Conservation (phyloP, 2,888 invertebrate species). For the Plagodis pulveraria region DNA sequence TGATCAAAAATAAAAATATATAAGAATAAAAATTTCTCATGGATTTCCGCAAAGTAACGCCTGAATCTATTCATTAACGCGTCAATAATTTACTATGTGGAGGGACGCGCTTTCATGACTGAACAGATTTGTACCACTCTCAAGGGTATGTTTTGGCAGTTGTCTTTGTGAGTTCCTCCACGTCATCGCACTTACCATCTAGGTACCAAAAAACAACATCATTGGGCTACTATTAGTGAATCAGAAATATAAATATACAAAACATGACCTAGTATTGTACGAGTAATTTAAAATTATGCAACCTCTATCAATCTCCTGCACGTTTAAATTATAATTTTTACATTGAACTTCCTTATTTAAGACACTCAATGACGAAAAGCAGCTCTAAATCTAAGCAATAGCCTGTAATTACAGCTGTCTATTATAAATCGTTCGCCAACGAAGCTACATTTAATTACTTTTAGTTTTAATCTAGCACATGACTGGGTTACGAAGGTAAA, state of each 20-base stretch:
- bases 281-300: constrained; percentile 17
- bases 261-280: constrained; percentile 15
- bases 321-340: constrained; percentile 14
- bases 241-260: constrained; percentile 5
- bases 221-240: background rate
- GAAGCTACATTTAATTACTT: constrained; percentile 24
- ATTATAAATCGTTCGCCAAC: constrained; percentile 19
- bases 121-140: too few species aligned
- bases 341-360: constrained; percentile 18
- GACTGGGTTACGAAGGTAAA: constrained; percentile 19
- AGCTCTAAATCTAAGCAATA: constrained; percentile 5
- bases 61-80: too few species aligned
- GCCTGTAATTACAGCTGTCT: constrained; percentile 14
- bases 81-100: too few species aligned
- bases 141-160: too few species aligned
- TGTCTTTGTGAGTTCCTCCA: too few species aligned
- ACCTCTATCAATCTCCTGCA: constrained; percentile 13
- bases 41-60: too few species aligned
- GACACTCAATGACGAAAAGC: constrained; percentile 17
- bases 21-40: too few species aligned
- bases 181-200: too few species aligned
- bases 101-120: too few species aligned
- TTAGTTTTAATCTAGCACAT: constrained; percentile 32
- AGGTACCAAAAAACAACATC: too few species aligned
- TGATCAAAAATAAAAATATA: too few species aligned